Base-by-base conservation (phyloP, 1,140 invertebrate genomes). In the Dufourea novaeangliae region DNA sequence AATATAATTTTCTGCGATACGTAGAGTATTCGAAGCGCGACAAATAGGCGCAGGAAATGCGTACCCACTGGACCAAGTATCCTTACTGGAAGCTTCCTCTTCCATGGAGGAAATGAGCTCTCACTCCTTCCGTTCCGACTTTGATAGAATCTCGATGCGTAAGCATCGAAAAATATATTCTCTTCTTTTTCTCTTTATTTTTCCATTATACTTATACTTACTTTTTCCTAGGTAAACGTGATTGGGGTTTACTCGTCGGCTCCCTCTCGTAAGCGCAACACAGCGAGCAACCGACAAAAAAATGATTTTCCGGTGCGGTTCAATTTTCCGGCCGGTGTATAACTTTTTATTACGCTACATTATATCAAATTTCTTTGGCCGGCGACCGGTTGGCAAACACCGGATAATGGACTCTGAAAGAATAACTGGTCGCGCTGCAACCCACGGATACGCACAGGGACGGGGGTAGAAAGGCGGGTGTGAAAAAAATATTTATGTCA, bases 51-150 rank as follows among this genome's bases (percentile, higher is more conserved):
- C 86, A 85, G 89, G 89, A 90, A 89, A 82, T 80, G 56, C 85
- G 87, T 89, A 83, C 81, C 87, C 88, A 88, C 80, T 90, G 88
- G 88, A 90, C 83, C 88, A 89, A 85, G 88, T 87, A 89, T 89
- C 88, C 87, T 89, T 84, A 79, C 56, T 78, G 77, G 80, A 85
- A 82, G 83, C 83, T 85, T 87, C 81, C 83, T 79, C 77, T 86
- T 85, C 83, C 75, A 75, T 63, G 74, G 76, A 85, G 73, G 80
- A 82, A 86, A 82, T 85, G 82, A 82, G 57, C 63, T 71, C 72
- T 63, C 77, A 63, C 69, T 82, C 50, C 80, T 85, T 86, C 83
- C 84, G 79, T 71, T 76, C 68, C 50, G 54, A 71, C 32, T 62
- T 50, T 72, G 77, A 50, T 79, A 20, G 41, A 54, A 68, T 37